Percentiles rank a stretch among this genome's conserved stretches.
These are phyloP conservation scores for Fratercula arctica DNA, from an alignment of 2,797 vertebrate genomes.

Conservation along the genomic window DNA sequence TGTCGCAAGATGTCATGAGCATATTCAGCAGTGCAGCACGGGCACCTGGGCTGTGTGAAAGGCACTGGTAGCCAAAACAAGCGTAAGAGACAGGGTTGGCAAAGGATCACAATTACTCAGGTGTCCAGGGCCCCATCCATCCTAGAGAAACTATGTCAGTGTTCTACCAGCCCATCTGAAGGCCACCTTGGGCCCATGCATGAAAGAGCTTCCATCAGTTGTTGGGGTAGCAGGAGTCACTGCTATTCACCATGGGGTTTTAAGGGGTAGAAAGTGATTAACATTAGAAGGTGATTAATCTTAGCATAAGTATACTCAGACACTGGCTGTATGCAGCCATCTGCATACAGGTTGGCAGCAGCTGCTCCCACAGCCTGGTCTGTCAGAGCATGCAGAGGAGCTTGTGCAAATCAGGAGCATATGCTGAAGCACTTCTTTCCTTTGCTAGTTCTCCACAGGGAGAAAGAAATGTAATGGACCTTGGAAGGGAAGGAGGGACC, in stretches of 20 bases:
- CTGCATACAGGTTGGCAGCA: background rate
- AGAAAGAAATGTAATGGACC: background rate
- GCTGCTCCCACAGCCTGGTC: background rate
- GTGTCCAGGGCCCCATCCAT: background rate
- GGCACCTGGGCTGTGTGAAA: background rate
- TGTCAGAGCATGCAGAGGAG: background rate
- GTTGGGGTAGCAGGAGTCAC: background rate
- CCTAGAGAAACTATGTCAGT: background rate
- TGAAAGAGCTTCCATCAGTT: background rate
- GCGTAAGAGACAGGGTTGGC: background rate
- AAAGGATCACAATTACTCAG: background rate
- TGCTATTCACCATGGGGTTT: background rate
- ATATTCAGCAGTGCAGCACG: background rate
- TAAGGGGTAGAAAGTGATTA: background rate
- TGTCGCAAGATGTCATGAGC: background rate
- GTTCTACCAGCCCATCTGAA: background rate
- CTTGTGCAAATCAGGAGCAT: fast-evolving
- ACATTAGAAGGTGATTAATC: background rate
- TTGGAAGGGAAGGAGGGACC: background rate
- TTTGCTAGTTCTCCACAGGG: background rate
- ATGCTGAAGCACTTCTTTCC: background rate
- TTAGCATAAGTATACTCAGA: background rate
- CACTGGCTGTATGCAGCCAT: background rate
- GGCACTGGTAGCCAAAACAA: background rate
- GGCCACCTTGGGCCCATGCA: background rate